phyloP scores from a whole-genome alignment of 2,888 invertebrate species.

The Scaptodrosophila latifasciaeformis region DNA sequence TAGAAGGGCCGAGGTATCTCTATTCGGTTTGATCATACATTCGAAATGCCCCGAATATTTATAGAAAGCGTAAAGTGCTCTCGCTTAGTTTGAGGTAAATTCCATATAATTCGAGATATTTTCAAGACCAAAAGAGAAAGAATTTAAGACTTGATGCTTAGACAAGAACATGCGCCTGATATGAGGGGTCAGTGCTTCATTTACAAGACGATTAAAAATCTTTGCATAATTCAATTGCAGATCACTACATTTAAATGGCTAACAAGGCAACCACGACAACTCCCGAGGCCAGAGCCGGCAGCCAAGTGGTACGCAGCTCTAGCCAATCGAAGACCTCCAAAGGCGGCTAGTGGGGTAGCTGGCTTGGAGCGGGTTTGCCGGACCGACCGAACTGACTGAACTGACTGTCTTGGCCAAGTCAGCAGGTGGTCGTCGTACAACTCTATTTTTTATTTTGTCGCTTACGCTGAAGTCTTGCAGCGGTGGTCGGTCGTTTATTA shows the following conservation, averaged over 20 bases:
- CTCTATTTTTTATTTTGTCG: conserved; percentile 68
- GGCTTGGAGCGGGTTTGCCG: conserved; percentile 16
- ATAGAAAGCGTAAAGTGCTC: no score
- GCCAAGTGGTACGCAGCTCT: conserved; percentile 11
- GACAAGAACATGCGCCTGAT: conserved; percentile 22
- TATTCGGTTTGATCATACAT: no score
- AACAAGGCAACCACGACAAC: conserved; percentile 12
- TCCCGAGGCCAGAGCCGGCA: conserved; percentile 20
- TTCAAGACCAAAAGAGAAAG: no score
- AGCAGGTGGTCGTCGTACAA: conserved; percentile 68
- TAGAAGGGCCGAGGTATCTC: no score
- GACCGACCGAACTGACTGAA: not conserved
- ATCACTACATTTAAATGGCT: conserved; percentile 62
- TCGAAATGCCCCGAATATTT: no score
- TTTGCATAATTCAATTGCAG: conserved; percentile 64
- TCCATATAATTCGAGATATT: no score
- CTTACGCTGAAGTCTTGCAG: conserved; percentile 60
- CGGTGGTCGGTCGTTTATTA: conserved; percentile 59
- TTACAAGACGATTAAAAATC: conserved; percentile 59
- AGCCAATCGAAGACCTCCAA: no score
- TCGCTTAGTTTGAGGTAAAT: no score
- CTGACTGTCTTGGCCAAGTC: conserved; percentile 14
- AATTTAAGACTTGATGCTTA: no score
- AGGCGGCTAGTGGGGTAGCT: conserved; percentile 15
- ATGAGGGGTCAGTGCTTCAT: conserved; percentile 61